Evolutionary conservation across 2,113 vertebrate genomes (phyloP), one percentile per base, ranked within the genome.

Genomic region (Panthera leo): DNA sequence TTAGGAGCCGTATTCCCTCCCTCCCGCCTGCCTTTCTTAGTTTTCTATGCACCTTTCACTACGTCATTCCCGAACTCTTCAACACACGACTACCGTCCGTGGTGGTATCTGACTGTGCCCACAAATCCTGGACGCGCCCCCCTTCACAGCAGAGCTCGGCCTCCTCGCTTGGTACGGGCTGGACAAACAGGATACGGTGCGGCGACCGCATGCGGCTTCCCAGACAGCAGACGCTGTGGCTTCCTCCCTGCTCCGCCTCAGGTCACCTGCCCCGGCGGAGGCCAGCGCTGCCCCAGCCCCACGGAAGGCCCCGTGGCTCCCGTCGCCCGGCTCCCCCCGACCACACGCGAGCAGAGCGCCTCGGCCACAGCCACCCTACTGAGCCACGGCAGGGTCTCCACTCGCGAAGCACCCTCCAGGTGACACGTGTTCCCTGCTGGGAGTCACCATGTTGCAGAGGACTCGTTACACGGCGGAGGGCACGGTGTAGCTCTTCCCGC

Each of bases 151-250:
- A 1, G 23, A 42, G 42, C 73, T 2, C 3, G 12, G 31, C 14
- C 7, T 48, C n/a, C 58, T 21, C 5, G 18, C 34, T 36, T 14
- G 4, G 48, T 2, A 7, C 0, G 10, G 13, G 18, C 19, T 15
- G 12, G 58, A 8, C 58, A 12, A 4, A 53, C 0, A 11, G 34
- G 29, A 29, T 4, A 16, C 0, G 5, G 4, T 11, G 29, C 29
- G 2, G 0, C 7, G 31, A 71, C 8, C 14, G 8, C 13, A 2
- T 0, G 3, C 21, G 45, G 34, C 61, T 29, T 51, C 61, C 27
- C 2, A n/a, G 16, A 70, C 42, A 8, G 3, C 15, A 90, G 23
- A 45, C 29, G 5, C 7, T 5, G 65, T 18, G 90, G 36, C 51
- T 25, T 58, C 48, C 42, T 27, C 25, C 45, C 68, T 6, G 34